Evolutionary conservation across 2,888 invertebrate species (phyloP).

Genomic region (Smittia aterrima): DNA sequence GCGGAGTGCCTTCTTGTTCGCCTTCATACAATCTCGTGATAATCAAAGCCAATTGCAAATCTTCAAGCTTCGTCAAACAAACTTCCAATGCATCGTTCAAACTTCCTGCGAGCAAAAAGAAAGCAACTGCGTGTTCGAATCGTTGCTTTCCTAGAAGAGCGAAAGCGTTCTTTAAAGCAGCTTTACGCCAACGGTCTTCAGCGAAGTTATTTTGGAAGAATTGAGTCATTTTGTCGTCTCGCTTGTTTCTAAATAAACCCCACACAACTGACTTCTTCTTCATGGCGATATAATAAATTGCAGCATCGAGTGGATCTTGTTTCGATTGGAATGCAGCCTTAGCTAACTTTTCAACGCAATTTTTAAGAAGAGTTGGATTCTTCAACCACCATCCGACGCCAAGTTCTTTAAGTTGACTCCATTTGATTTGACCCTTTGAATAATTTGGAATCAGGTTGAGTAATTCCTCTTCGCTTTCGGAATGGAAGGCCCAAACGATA

Average conservation of each 20-base stretch:
- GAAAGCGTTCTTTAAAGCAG: conserved; percentile 97
- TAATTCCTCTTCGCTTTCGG: conserved; percentile 95
- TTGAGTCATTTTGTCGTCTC: conserved; percentile 87
- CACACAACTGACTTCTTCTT: conserved; percentile 95
- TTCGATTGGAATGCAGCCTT: conserved; percentile 88
- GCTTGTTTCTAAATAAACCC: conserved; percentile 86
- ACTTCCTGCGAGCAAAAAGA: conserved; percentile 93
- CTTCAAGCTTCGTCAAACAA: conserved; percentile 76
- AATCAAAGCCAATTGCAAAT: conserved; percentile 92
- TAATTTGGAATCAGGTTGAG: conserved; percentile 85
- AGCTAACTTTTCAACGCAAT: conserved; percentile 88
- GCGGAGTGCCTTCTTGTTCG: conserved; percentile 65
- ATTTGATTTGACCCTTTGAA: conserved; percentile 79
- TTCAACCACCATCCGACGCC: conserved; percentile 96
- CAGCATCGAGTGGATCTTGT: conserved; percentile 96
- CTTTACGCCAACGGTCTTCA: conserved; percentile 93
- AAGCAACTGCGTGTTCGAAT: conserved; percentile 97
- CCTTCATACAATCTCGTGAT: conserved; percentile 90
- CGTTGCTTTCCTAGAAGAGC: conserved; percentile 92
- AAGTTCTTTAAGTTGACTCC: conserved; percentile 86
- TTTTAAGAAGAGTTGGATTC: conserved; percentile 75
- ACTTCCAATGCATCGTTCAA: conserved; percentile 95
- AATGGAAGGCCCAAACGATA: conserved; percentile 98
- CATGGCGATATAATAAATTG: conserved; percentile 96
- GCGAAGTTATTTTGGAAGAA: conserved; percentile 95